Conservation (phyloP, 2,113 vertebrate genomes). For the Rhynchomys soricoides region DNA sequence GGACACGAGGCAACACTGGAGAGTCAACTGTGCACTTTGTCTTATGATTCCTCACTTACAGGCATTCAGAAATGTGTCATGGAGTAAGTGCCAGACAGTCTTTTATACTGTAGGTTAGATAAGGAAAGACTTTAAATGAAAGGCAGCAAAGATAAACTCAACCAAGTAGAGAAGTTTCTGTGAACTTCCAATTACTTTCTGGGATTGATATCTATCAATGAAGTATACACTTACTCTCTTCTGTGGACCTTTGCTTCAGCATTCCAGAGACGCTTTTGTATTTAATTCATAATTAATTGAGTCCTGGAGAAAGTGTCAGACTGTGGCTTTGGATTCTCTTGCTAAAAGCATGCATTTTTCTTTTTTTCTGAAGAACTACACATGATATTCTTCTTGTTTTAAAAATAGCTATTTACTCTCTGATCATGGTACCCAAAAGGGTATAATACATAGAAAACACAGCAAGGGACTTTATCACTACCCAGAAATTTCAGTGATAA, state of each 20-base stretch:
- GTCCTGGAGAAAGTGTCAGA: not conserved
- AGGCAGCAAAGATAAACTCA: not conserved
- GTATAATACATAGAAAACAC: not conserved
- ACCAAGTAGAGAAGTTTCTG: not conserved
- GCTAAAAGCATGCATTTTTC: not conserved
- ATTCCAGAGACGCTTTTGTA: not conserved
- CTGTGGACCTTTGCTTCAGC: not conserved
- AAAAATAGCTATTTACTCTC: conserved; percentile 7
- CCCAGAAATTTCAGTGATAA: not conserved
- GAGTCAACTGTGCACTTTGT: not conserved
- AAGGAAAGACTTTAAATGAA: conserved; percentile 19
- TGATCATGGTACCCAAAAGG: conserved; percentile 38
- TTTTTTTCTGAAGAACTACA: conserved; percentile 2
- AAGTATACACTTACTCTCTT: not conserved
- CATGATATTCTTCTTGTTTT: not conserved
- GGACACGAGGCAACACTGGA: not conserved
- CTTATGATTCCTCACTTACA: not conserved
- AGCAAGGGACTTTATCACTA: not conserved
- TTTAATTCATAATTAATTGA: not conserved
- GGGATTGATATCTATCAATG: not conserved
- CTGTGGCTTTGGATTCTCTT: conserved; percentile 7
- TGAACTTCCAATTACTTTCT: conserved; percentile 15
- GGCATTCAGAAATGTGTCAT: not conserved
- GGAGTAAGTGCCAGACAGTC: not conserved
- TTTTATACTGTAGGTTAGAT: not conserved